A percentile compares a stretch with the other conserved stretches of the same genome.
Conservation (phyloP, 2,113 vertebrate species). For the Dicentrarchus labrax region DNA sequence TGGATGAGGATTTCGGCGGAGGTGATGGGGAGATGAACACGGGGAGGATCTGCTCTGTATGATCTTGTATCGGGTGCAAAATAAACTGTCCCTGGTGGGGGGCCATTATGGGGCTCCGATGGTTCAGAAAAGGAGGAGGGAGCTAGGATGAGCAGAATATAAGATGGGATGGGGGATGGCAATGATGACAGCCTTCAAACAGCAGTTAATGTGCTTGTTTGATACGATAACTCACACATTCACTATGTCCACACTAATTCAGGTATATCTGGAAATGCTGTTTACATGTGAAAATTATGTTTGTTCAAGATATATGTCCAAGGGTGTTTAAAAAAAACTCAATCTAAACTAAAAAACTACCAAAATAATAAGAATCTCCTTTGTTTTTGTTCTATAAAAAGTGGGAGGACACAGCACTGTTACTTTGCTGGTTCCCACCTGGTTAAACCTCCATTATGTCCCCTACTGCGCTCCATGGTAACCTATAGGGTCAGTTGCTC, state of each 20-base stretch:
- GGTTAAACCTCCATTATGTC: background rate
- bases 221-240: background rate
- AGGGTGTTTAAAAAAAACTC: background rate
- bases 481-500: background rate
- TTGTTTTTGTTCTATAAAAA: no score
- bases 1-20: constrained; percentile 41
- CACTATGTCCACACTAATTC: background rate
- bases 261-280: background rate
- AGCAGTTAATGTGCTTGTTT: constrained; percentile 4
- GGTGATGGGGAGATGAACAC: constrained; percentile 41
- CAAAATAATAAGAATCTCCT: no score
- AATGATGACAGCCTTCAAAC: background rate
- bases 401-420: background rate
- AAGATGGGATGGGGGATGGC: background rate
- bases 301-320: no score
- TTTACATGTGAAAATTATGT: background rate
- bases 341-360: background rate
- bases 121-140: constrained; percentile 8
- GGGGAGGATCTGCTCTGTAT: constrained; percentile 24
- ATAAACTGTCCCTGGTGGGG: constrained; percentile 66
- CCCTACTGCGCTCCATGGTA: background rate
- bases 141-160: background rate
- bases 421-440: background rate
- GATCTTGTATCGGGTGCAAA: constrained; percentile 25
- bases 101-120: constrained; percentile 37